A percentile compares a stretch with the other conserved stretches of the same genome.
phyloP scores from a whole-genome alignment of 2,797 vertebrate species.

The Myioborus melanocephalus region DNA sequence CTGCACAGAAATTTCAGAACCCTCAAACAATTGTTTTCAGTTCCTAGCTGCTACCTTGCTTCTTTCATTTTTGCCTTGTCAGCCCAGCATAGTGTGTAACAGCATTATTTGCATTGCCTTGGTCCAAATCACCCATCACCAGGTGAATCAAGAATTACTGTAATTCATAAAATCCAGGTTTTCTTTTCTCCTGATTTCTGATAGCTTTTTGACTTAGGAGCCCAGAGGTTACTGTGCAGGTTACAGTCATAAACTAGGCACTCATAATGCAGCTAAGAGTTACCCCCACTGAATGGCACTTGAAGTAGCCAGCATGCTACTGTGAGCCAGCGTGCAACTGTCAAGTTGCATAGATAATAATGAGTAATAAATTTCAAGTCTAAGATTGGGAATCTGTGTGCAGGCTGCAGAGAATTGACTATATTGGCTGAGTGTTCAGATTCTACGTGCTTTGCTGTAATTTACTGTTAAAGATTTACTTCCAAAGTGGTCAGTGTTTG shows the following conservation, averaged over 20 bases:
- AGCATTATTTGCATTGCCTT: not conserved
- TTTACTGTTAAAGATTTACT: not conserved
- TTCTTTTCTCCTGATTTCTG: not conserved
- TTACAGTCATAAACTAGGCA: not conserved
- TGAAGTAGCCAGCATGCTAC: not conserved
- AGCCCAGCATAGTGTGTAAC: not conserved
- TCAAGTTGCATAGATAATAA: not conserved
- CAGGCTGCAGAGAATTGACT: not conserved
- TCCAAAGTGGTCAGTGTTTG: not conserved
- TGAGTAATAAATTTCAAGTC: not conserved
- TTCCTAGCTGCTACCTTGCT: not conserved
- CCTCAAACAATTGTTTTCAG: not conserved
- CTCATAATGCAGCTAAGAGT: not conserved
- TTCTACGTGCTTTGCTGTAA: not conserved
- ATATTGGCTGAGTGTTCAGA: not conserved
- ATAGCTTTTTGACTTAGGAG: not conserved
- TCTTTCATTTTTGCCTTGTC: not conserved
- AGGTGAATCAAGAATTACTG: not conserved
- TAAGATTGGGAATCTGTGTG: not conserved
- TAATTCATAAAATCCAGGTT: not conserved
- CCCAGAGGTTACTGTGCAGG: not conserved
- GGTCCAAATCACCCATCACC: not conserved
- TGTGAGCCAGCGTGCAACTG: not conserved
- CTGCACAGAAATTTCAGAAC: not conserved
- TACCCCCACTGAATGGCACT: not conserved